phyloP scores from a whole-genome alignment of 2,888 invertebrate genomes.

The Andricus curvator region DNA sequence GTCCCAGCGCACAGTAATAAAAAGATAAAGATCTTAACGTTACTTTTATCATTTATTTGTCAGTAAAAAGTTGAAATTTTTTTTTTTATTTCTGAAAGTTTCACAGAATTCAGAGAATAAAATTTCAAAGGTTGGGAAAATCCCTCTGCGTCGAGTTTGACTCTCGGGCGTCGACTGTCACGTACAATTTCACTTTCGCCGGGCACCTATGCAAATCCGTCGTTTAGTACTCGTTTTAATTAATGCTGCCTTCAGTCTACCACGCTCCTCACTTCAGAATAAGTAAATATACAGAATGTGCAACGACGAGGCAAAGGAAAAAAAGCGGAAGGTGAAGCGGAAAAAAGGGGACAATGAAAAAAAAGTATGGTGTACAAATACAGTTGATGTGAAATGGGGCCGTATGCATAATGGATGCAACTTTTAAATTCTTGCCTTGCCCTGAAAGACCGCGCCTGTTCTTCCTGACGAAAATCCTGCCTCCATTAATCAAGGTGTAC shows the following conservation, averaged over 20 bases:
- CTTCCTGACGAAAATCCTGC: conserved; percentile 26
- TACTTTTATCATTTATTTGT: too few relatives aligned
- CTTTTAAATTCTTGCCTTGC: conserved; percentile 53
- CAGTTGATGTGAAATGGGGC: conserved; percentile 59
- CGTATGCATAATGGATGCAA: conserved; percentile 68
- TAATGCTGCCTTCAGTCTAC: conserved; percentile 57
- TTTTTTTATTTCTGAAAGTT: too few relatives aligned
- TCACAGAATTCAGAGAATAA: background rate
- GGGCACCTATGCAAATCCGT: conserved; percentile 61
- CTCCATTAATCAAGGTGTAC: conserved; percentile 36
- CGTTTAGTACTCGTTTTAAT: conserved; percentile 61
- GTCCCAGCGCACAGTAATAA: too few relatives aligned
- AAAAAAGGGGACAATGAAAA: conserved; percentile 46
- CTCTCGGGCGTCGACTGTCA: conserved; percentile 51
- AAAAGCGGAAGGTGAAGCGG: conserved; percentile 35
- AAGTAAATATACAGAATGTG: conserved; percentile 59
- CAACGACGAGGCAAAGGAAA: conserved; percentile 15
- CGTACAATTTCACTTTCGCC: conserved; percentile 53
- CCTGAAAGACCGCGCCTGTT: conserved; percentile 43
- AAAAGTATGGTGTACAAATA: conserved; percentile 59
- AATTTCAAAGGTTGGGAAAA: conserved; percentile 8
- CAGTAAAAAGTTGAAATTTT: too few relatives aligned
- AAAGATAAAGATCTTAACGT: too few relatives aligned
- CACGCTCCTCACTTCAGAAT: conserved; percentile 51
- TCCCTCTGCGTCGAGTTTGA: conserved; percentile 44